Evolutionary conservation across 2,797 vertebrate genomes (phyloP).

Genomic region (Buceros bicornis): DNA sequence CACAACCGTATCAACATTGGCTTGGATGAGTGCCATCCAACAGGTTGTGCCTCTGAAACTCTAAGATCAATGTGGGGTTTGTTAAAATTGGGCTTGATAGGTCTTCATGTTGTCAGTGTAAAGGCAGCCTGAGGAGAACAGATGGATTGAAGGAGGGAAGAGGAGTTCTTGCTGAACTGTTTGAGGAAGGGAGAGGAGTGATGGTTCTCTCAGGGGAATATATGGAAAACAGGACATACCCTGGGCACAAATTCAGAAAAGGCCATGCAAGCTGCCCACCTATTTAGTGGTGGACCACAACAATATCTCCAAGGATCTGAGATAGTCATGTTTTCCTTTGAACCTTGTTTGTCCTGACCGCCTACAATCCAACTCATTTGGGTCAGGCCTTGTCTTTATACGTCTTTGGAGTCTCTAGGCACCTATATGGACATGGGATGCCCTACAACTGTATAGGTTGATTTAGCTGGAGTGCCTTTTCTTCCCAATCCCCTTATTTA

Average conservation of each 20-base stretch:
- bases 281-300: neutral
- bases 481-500: neutral
- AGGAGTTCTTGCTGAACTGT: neutral
- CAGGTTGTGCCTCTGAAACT: constrained; percentile 34
- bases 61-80: neutral
- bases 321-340: neutral
- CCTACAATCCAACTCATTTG: neutral
- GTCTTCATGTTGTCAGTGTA: neutral
- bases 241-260: neutral
- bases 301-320: neutral
- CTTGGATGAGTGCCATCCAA: constrained; percentile 30
- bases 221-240: neutral
- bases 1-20: neutral
- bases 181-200: neutral
- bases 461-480: neutral
- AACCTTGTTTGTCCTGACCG: neutral
- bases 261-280: neutral
- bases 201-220: neutral
- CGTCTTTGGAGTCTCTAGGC: neutral
- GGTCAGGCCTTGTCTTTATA: neutral
- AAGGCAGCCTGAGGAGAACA: constrained; percentile 39
- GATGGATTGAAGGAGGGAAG: constrained; percentile 44
- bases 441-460: neutral
- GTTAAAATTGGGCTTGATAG: constrained; percentile 52
- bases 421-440: neutral